Evolutionary conservation across 2,888 invertebrate genomes (phyloP).

Genomic region (Acrobasis consociella): DNA sequence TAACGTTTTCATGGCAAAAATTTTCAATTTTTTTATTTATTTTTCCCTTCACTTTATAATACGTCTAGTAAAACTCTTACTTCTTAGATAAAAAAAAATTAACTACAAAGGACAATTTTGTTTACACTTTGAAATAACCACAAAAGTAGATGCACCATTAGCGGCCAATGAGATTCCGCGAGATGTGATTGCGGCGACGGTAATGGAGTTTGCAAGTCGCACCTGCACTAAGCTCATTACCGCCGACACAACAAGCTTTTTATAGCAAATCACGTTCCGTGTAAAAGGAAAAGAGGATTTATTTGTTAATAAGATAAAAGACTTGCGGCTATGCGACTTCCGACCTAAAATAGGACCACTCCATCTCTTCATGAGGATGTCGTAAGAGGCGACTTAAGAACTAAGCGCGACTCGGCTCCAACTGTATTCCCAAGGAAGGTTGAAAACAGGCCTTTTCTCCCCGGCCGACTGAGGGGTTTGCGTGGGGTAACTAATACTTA

Average conservation of each 20-base stretch:
- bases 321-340: not conserved
- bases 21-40: too few relatives aligned
- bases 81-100: too few relatives aligned
- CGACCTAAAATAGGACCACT: not conserved
- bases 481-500: too few relatives aligned
- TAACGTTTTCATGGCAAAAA: too few relatives aligned
- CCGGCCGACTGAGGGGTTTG: too few relatives aligned
- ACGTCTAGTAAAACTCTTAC: too few relatives aligned
- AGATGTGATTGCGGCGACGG: not conserved
- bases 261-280: not conserved
- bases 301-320: not conserved
- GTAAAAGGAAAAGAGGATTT: not conserved
- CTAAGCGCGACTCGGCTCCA: too few relatives aligned
- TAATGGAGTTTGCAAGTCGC: not conserved
- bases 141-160: not conserved
- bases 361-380: too few relatives aligned
- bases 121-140: not conserved
- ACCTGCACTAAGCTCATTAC: not conserved
- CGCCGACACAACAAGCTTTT: not conserved
- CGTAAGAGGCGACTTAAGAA: too few relatives aligned
- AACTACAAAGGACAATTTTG: not conserved
- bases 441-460: too few relatives aligned
- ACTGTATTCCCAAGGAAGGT: too few relatives aligned
- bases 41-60: too few relatives aligned
- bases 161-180: not conserved